Percentiles rank a stretch among this genome's conserved stretches.
These are phyloP conservation scores for Phyllotreta striolata DNA, from an alignment of 2,888 invertebrate species.

Conservation along the genomic window DNA sequence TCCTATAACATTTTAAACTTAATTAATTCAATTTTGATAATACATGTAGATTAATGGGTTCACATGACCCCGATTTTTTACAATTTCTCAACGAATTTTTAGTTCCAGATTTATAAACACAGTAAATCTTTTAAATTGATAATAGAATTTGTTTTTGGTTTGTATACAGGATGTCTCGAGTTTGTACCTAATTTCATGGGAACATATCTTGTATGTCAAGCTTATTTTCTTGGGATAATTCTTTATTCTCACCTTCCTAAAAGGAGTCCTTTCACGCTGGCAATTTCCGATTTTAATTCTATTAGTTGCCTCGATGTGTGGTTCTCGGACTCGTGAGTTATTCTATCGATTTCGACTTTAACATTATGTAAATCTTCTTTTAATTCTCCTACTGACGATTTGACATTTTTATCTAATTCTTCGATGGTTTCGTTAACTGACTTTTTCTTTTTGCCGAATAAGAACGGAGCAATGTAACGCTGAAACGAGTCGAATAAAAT, in stretches of 20 bases:
- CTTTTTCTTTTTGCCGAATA: slow-evolving; percentile 74
- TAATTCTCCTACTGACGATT: slow-evolving; percentile 66
- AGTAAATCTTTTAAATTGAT: too few species aligned
- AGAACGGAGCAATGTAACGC: slow-evolving; percentile 70
- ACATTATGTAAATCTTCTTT: slow-evolving; percentile 72
- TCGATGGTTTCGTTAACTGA: slow-evolving; percentile 72
- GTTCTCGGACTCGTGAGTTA: slow-evolving; percentile 59
- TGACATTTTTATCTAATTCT: slow-evolving; percentile 74
- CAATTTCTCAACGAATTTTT: too few species aligned
- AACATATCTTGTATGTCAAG: neutral
- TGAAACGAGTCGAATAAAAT: slow-evolving; percentile 51
- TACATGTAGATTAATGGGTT: too few species aligned
- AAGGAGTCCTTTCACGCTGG: slow-evolving; percentile 76
- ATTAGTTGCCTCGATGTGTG: slow-evolving; percentile 70
- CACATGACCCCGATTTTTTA: too few species aligned
- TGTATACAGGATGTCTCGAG: too few species aligned
- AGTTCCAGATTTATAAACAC: too few species aligned
- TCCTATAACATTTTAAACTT: slow-evolving; percentile 61
- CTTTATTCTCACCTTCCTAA: slow-evolving; percentile 68
- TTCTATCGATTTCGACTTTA: slow-evolving; percentile 70
- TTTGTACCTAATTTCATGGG: too few species aligned
- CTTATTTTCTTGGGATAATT: neutral
- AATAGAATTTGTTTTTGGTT: too few species aligned
- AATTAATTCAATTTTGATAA: neutral
- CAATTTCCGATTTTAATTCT: slow-evolving; percentile 73